A percentile compares a stretch with the other conserved stretches of the same genome.
These are phyloP conservation scores for Gymnosoma rotundatum DNA, from an alignment of 2,888 invertebrate genomes.

Conservation along the genomic window DNA sequence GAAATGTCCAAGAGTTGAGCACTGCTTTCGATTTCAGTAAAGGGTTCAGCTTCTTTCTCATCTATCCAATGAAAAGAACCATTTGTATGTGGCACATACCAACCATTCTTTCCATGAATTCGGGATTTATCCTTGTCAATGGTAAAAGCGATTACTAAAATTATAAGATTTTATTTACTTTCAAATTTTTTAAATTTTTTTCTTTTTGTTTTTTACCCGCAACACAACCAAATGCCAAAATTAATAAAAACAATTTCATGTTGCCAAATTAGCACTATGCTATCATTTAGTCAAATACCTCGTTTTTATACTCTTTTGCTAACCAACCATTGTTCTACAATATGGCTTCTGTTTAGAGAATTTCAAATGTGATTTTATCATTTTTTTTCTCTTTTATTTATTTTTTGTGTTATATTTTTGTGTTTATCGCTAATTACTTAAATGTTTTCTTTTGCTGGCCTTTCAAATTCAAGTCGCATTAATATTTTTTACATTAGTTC, in stretches of 20 bases:
- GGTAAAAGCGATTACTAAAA: conserved; percentile 29
- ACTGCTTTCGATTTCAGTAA: background rate
- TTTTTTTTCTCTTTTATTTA: background rate
- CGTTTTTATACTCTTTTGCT: conserved; percentile 36
- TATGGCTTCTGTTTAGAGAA: background rate
- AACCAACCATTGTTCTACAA: background rate
- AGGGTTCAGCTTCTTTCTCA: conserved; percentile 44
- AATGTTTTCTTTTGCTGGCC: background rate
- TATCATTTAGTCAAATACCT: background rate
- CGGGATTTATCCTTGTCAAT: conserved; percentile 55
- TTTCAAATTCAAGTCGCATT: background rate
- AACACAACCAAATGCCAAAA: conserved; percentile 22
- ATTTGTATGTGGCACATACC: conserved; percentile 71
- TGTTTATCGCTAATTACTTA: conserved; percentile 3
- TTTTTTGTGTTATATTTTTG: too few species aligned
- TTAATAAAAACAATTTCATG: conserved; percentile 44
- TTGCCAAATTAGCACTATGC: background rate
- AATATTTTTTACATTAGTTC: background rate
- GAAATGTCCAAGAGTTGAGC: background rate
- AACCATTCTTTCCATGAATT: conserved; percentile 71
- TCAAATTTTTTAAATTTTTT: background rate
- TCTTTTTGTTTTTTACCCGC: conserved; percentile 25
- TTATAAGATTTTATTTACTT: background rate
- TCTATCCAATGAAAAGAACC: conserved; percentile 68
- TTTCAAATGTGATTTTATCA: conserved; percentile 32